A percentile compares a stretch with the other conserved stretches of the same genome.
phyloP scores from a whole-genome alignment of 2,888 invertebrate species.

The Diarsia brunnea region DNA sequence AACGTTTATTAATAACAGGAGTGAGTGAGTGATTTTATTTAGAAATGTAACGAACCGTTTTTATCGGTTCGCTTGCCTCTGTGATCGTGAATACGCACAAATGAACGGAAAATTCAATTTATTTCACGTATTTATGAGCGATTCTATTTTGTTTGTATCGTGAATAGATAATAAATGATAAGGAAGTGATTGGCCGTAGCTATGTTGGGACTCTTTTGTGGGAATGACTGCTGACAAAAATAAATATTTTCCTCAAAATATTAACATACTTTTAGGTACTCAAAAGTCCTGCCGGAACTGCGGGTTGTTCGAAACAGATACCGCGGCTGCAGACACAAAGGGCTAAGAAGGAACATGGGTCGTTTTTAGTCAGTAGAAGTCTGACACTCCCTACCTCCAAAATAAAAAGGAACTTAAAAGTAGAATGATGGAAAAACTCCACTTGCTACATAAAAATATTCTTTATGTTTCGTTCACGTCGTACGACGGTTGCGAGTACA shows the following conservation, averaged over 20 bases:
- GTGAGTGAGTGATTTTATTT: slow-evolving; percentile 63
- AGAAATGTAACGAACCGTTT: slow-evolving; percentile 66
- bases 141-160: slow-evolving; percentile 38
- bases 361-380: too few species aligned
- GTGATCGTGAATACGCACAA: slow-evolving; percentile 64
- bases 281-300: too few species aligned
- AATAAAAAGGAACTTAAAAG: too few species aligned
- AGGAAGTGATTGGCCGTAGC: slow-evolving; percentile 16
- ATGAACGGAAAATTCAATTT: slow-evolving; percentile 64
- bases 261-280: neutral
- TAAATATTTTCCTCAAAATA: neutral
- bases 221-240: neutral
- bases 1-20: slow-evolving; percentile 59
- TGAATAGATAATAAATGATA: slow-evolving; percentile 13
- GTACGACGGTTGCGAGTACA: too few species aligned
- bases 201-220: neutral
- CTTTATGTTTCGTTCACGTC: too few species aligned
- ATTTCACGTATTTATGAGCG: slow-evolving; percentile 55
- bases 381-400: too few species aligned
- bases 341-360: too few species aligned
- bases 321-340: too few species aligned
- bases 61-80: slow-evolving; percentile 54
- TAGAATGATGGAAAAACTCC: too few species aligned
- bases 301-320: too few species aligned
- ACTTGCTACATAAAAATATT: too few species aligned